These are phyloP conservation scores for Protodeltote pygarga DNA, from an alignment of 2,888 invertebrate species.

Conservation along the genomic window DNA sequence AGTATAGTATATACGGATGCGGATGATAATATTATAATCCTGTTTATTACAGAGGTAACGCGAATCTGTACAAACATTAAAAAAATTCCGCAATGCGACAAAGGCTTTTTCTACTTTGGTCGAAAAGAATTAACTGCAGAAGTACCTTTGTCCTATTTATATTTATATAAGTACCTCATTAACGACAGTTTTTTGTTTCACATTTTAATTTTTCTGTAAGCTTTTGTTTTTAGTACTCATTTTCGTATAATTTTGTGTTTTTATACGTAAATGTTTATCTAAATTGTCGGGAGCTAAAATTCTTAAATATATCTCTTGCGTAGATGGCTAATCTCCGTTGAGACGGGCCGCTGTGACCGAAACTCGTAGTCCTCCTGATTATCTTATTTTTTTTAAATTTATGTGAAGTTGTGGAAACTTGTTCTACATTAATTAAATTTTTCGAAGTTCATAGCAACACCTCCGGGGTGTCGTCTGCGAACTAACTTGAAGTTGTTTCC, in stretches of 20 bases:
- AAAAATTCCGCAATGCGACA: conserved; percentile 65
- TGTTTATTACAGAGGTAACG: conserved; percentile 20
- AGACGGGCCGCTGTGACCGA: no score
- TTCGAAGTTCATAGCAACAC: neutral
- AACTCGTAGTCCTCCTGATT: no score
- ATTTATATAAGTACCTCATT: conserved; percentile 10
- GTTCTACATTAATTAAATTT: conserved; percentile 6
- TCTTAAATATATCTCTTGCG: no score
- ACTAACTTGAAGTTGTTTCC: conserved; percentile 21
- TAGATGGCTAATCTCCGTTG: no score
- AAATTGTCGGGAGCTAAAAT: no score
- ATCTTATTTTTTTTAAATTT: no score
- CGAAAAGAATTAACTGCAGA: conserved; percentile 13
- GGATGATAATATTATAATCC: conserved; percentile 19
- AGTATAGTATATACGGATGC: neutral
- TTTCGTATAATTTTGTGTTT: no score
- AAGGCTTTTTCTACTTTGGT: conserved; percentile 7
- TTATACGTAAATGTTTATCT: no score
- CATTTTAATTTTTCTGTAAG: neutral
- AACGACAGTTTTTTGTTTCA: conserved; percentile 8
- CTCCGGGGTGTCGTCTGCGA: conserved; percentile 17
- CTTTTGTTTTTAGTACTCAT: neutral
- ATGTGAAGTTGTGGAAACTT: no score
- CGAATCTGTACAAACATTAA: conserved; percentile 30
- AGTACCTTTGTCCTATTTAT: neutral